Base-by-base conservation (phyloP, 1,140 invertebrate species). In the Neuroterus valhalla region DNA sequence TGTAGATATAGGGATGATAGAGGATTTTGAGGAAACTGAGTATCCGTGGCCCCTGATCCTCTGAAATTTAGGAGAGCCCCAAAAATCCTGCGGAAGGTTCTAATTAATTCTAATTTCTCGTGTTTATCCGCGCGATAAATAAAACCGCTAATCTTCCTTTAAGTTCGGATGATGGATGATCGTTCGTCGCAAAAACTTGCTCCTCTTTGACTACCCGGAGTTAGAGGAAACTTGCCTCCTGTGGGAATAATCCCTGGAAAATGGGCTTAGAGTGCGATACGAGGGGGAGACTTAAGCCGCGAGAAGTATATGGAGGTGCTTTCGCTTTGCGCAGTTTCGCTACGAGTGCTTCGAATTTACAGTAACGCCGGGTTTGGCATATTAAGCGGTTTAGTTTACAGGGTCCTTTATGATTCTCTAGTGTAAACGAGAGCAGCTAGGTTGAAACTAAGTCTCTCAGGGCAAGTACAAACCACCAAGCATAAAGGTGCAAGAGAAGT, bases 301-400 rank as follows among this genome's bases (percentile, higher is more conserved):
- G 44, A 12, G 68, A 52, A 48, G 68, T 62, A 62, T 31, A 31
- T 38, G 19, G 17, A 52, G 21, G 52, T 31, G 55, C 23, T 31
- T 12, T 26, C 23, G 55, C 5, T 55, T 62, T 38, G 55, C 68
- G 21, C 46, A 48, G 48, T 70, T 70, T 70, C 17, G 23, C 23
- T 26, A 26, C 55, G 68, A 70, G 45, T 70, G 68, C 55, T 38
- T 52, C 21, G 46, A 70, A 50, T 70, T 70, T 70, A 70, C 68
- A 50, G 46, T 45, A 70, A 50, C 46, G 46, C 42, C 68, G 21
- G 48, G 48, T 70, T 70, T 70, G 68, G 68, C 68, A 70, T 70
- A 70, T 70, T 70, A 70, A 70, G 48, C 68, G 68, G 55, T 62
- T 62, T 62, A 62, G 55, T 62, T 62, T 62, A 62, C 55, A 62